Base-by-base conservation (phyloP, 2,888 invertebrate genomes). In the Phortica magna region DNA sequence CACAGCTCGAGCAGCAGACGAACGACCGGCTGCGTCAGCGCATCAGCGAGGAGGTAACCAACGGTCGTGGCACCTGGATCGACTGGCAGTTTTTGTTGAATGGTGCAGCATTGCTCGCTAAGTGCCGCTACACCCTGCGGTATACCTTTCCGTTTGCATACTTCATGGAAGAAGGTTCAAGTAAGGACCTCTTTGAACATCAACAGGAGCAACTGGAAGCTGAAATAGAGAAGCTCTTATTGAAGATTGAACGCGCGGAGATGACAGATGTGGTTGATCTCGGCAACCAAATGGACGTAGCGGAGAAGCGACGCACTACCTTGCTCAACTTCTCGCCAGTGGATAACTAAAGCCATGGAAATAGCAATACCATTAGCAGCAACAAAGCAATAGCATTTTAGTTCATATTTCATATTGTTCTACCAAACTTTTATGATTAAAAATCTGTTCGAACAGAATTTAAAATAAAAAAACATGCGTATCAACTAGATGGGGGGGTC, bases 111-210 rank as follows among this genome's bases (percentile, higher is more conserved):
- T 93, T 99, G 59, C 93, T 99, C 79, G 98, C 98, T 76, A 97
- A 98, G 91, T 99, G 99, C 91, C 95, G 99, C 81, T 99, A 99
- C 92, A 99, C 99, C 2, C 94, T 99, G 75, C 99, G 99, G 92
- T 99, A 99, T 92, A 99, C 99, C 71, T 99, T 99, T 93, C 99
- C 99, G 0, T 99, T 96, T 93, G 99, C 99, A 73, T 99, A 99
- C 93, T 99, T 98, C 91, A 97, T 99, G 97, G 98, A 98, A 80
- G 93, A 95, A 83, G 98, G 98, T 6, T 96, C 98, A 10, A 94
- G 98, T 75, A 99, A 99, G 93, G 96, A 98, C 92, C 93, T 99
- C 88, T 95, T 95, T 91, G 95, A 95, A 91, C 95, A 95, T 90
- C 95, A 95, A 89, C 94, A 98, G 95, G 99, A 99, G 59, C 99